A percentile compares a stretch with the other conserved stretches of the same genome.
Conservation (phyloP, 1,140 invertebrate genomes). For the Drosophila chauvacae region DNA sequence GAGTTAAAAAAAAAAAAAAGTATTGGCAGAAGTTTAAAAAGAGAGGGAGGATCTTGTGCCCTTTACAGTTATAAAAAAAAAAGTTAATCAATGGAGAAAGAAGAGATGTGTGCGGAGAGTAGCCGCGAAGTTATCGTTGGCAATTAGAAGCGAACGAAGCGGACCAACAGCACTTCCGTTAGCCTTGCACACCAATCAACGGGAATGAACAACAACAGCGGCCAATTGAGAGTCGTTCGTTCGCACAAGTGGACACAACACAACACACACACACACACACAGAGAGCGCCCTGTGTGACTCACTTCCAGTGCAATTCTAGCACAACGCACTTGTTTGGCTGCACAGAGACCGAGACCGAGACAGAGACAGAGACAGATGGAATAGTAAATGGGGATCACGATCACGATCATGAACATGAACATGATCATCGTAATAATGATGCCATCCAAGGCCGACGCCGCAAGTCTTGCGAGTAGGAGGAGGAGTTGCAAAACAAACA, state of each 20-base stretch:
- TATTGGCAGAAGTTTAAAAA: background rate
- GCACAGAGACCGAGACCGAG: conserved; percentile 5
- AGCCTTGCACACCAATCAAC: conserved; percentile 79
- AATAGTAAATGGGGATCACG: conserved; percentile 33
- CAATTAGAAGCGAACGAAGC: conserved; percentile 47
- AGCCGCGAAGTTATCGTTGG: conserved; percentile 7
- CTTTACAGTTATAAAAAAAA: conserved; percentile 60
- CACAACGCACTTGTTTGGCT: conserved; percentile 39
- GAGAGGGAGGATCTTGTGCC: conserved; percentile 3
- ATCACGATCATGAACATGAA: conserved; percentile 28
- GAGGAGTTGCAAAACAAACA: conserved; percentile 53
- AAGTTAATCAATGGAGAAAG: background rate
- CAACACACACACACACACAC: background rate
- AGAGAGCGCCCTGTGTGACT: conserved; percentile 17
- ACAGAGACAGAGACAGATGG: conserved; percentile 8
- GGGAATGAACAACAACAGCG: conserved; percentile 22
- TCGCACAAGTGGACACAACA: conserved; percentile 35
- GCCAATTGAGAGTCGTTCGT: conserved; percentile 34
- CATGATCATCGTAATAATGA: conserved; percentile 40
- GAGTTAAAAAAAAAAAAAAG: no score
- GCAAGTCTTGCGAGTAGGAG: conserved; percentile 21
- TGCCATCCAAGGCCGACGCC: conserved; percentile 61
- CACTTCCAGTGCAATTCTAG: conserved; percentile 29
- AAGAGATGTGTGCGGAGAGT: background rate
- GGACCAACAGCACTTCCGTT: conserved; percentile 62